A percentile compares a stretch with the other conserved stretches of the same genome.
Evolutionary conservation across 2,113 vertebrate species (phyloP).

Genomic region (Oriolus oriolus): DNA sequence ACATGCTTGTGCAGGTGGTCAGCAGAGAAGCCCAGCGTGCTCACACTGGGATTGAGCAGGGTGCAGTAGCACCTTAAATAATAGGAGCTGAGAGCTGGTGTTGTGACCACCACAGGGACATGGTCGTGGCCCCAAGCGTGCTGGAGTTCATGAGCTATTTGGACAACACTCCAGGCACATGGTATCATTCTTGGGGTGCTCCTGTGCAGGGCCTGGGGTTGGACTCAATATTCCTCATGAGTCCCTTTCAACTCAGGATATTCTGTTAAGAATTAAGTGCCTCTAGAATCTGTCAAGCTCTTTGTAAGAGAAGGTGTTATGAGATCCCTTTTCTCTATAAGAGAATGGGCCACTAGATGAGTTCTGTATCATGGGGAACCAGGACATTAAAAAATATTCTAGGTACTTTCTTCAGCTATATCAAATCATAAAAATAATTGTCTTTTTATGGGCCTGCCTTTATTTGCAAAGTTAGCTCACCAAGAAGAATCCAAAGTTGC

Average conservation of each 20-base stretch:
- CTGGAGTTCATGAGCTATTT: neutral
- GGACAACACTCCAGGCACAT: accelerated
- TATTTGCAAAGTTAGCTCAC: neutral
- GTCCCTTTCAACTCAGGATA: neutral
- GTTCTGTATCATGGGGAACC: neutral
- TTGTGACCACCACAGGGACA: neutral
- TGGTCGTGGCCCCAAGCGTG: neutral
- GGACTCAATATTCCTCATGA: neutral
- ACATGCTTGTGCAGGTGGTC: neutral
- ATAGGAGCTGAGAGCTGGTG: neutral
- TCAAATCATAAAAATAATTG: neutral
- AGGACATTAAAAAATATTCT: neutral
- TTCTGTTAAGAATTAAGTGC: neutral
- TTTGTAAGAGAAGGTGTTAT: neutral
- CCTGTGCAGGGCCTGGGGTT: neutral
- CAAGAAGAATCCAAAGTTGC: neutral
- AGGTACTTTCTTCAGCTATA: neutral
- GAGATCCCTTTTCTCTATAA: neutral
- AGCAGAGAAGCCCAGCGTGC: neutral
- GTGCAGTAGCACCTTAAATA: neutral
- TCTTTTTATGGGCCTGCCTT: neutral
- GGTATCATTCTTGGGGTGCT: neutral
- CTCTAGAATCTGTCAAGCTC: neutral
- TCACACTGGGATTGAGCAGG: neutral
- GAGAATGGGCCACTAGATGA: neutral